phyloP scores from a whole-genome alignment of 1,140 invertebrate genomes.

The Penaeus indicus region DNA sequence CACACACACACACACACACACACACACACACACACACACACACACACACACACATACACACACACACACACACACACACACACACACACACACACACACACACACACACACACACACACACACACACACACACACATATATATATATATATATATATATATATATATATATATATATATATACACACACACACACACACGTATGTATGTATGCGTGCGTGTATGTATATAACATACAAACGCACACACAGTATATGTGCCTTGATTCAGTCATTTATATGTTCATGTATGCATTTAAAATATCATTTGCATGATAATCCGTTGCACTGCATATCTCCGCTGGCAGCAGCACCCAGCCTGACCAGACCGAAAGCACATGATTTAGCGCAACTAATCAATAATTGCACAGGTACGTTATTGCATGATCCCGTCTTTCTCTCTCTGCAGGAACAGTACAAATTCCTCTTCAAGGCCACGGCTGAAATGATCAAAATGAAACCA shows the following conservation, averaged over 20 bases:
- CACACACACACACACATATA: background rate
- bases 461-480: too few relatives aligned
- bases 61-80: background rate
- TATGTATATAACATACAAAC: background rate
- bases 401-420: too few relatives aligned
- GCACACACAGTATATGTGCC: background rate
- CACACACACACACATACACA: background rate
- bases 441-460: too few relatives aligned
- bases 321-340: too few relatives aligned
- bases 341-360: too few relatives aligned
- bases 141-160: background rate
- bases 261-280: background rate
- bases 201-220: background rate
- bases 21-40: too few relatives aligned
- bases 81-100: background rate
- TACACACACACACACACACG: background rate
- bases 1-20: background rate
- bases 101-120: background rate
- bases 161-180: slow-evolving; percentile 14
- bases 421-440: too few relatives aligned
- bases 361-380: too few relatives aligned
- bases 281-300: background rate
- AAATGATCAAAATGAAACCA: too few relatives aligned
- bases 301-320: too few relatives aligned
- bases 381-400: too few relatives aligned